These are phyloP conservation scores for Syrmaticus mikado DNA, from an alignment of 2,113 vertebrate species.

Conservation along the genomic window DNA sequence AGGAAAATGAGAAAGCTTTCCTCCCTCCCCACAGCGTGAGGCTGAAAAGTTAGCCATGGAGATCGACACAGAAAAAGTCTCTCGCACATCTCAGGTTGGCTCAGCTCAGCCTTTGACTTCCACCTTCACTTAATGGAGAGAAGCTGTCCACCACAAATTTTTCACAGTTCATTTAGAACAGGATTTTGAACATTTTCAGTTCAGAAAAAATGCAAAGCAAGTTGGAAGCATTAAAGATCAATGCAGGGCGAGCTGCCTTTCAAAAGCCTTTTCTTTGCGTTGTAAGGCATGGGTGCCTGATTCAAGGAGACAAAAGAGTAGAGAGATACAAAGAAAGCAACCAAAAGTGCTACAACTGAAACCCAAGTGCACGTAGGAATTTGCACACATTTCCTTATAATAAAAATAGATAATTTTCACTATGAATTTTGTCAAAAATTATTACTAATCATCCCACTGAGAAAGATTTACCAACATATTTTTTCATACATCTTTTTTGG, in stretches of 20 bases:
- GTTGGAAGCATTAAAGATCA: not conserved
- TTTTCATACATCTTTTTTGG: fast-evolving
- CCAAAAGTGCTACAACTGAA: not conserved
- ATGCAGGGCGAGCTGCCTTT: not conserved
- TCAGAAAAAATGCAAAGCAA: not conserved
- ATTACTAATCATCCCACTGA: not conserved
- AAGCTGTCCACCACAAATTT: not conserved
- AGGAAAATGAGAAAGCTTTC: not conserved
- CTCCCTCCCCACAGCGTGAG: not conserved
- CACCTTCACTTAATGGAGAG: not conserved
- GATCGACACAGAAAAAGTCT: not conserved
- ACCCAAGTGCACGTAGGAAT: not conserved
- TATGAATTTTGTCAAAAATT: not conserved
- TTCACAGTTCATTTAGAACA: not conserved
- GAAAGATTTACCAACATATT: not conserved
- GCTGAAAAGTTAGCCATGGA: not conserved
- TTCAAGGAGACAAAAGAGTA: not conserved
- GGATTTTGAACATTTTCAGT: not conserved
- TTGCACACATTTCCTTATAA: not conserved
- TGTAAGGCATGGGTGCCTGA: not conserved
- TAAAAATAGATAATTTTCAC: not conserved
- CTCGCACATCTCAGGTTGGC: not conserved
- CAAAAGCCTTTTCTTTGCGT: not conserved
- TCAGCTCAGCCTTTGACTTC: not conserved
- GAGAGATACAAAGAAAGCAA: not conserved